phyloP scores from a whole-genome alignment of 2,113 vertebrate genomes.

The Drymodes brunneopygia region DNA sequence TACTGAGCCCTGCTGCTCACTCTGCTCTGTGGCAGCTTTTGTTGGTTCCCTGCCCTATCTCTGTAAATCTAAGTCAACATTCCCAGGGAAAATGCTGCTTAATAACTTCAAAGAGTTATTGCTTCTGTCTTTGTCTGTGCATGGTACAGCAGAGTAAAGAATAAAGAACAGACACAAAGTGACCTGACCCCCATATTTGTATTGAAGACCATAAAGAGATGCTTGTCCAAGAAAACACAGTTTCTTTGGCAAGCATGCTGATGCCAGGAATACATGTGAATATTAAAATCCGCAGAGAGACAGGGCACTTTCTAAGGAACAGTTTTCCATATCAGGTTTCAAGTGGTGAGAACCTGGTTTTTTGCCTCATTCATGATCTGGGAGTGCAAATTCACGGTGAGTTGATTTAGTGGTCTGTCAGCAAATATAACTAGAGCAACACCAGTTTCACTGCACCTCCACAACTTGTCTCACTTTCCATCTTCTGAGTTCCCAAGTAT shows the following conservation, averaged over 20 bases:
- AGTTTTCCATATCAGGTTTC: not conserved
- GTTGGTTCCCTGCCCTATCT: not conserved
- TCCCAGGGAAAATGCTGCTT: slow-evolving; percentile 40
- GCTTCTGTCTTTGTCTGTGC: slow-evolving; percentile 2
- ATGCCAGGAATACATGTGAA: not conserved
- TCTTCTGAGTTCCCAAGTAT: not conserved
- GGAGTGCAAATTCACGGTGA: not conserved
- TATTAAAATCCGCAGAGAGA: not conserved
- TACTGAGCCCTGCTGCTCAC: not conserved
- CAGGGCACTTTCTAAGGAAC: not conserved
- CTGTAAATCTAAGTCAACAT: not conserved
- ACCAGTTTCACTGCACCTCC: not conserved
- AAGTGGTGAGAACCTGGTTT: not conserved
- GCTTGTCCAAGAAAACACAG: not conserved
- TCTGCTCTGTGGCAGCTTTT: not conserved
- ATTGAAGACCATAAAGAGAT: not conserved
- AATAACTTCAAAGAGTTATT: slow-evolving; percentile 22
- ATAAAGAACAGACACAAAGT: not conserved
- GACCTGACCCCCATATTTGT: not conserved
- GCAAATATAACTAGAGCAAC: not conserved
- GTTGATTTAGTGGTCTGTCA: not conserved
- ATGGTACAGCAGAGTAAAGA: not conserved
- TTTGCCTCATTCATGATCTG: not conserved
- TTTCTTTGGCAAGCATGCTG: not conserved
- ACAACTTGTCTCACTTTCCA: not conserved